Evolutionary conservation across 2,888 invertebrate genomes (phyloP), one percentile per base, ranked within the genome.

Genomic region (Ferrisia virgata): DNA sequence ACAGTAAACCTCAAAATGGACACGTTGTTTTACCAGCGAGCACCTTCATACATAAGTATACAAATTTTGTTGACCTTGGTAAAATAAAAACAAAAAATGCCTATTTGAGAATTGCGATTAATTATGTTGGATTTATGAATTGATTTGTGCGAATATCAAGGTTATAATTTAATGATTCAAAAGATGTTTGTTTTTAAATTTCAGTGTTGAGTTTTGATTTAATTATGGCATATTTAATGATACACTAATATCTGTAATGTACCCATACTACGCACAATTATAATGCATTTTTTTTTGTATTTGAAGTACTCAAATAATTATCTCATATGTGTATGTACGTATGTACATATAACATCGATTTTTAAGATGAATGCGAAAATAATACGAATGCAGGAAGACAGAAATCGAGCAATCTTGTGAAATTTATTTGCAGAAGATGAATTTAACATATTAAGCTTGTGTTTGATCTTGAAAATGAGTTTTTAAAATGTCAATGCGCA

Each of bases 131-230:
- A 28, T 28, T 64, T 64, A 28, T 64, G 18, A 64, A 64, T 15
- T 64, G 28, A 64, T 64, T 64, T 64, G n/a, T 64, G 28, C 64
- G 28, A 40, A 64, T 64, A 64, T 64, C 64, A 64, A 64, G 64
- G 64, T 64, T 64, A 28, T 4, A 13, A 64, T 25, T 13, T 28
- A 13, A 64, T 64, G 28, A 28, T 64, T 64, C 13, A 64, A 28
- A 64, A 28, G 64, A 64, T 64, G 28, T 64, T 28, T 53, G 53
- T 53, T 53, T 53, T 64, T 28, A 2, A n/a, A n/a, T n/a, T n/a
- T n/a, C n/a, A n/a, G n/a, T n/a, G 64, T 15, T 15, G 15, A 28
- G 11, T 64, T 64, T 58, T 58, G 11, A 5, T 25, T 25, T 28
- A 6, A 53, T 53, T 64, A 25, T 13, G 28, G 64, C 28, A 15